These are phyloP conservation scores for Sterna hirundo DNA, from an alignment of 2,113 vertebrate species.

Conservation along the genomic window DNA sequence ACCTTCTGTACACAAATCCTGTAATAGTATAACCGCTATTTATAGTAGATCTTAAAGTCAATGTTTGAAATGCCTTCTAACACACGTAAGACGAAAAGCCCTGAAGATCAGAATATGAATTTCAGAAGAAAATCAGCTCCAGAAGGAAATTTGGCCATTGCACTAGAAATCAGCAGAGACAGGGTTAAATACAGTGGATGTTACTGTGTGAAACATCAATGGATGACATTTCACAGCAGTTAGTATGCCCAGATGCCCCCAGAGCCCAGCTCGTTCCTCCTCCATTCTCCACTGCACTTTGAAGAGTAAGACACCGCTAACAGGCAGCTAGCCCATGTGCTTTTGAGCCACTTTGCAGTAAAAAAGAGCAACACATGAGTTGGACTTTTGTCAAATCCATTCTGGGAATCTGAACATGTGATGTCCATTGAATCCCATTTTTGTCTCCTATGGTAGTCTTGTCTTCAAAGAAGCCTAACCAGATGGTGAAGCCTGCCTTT, in stretches of 20 bases:
- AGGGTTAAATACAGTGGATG: slow-evolving; percentile 18
- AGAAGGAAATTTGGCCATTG: not conserved
- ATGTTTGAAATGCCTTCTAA: not conserved
- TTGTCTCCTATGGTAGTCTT: slow-evolving; percentile 16
- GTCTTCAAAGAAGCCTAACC: slow-evolving; percentile 50
- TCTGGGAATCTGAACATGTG: slow-evolving; percentile 44
- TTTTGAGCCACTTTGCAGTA: slow-evolving; percentile 53
- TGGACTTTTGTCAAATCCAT: slow-evolving; percentile 49
- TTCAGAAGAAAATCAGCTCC: not conserved
- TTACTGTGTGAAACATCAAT: slow-evolving; percentile 41
- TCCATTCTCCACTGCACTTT: slow-evolving; percentile 52
- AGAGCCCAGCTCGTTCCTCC: slow-evolving; percentile 38
- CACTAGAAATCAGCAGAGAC: not conserved
- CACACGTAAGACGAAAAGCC: rapidly evolving
- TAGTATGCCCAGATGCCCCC: slow-evolving; percentile 36
- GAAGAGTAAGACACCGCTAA: slow-evolving; percentile 38
- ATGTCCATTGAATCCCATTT: slow-evolving; percentile 50
- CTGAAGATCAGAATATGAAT: not conserved
- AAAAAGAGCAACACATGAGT: slow-evolving; percentile 30
- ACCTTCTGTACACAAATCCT: not conserved
- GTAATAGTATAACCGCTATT: not conserved
- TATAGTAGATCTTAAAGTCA: not conserved
- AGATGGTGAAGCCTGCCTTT: slow-evolving; percentile 34
- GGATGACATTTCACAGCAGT: slow-evolving; percentile 50
- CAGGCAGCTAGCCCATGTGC: slow-evolving; percentile 23